phyloP scores from a whole-genome alignment of 2,113 vertebrate species.

The Psittacara wagleri region DNA sequence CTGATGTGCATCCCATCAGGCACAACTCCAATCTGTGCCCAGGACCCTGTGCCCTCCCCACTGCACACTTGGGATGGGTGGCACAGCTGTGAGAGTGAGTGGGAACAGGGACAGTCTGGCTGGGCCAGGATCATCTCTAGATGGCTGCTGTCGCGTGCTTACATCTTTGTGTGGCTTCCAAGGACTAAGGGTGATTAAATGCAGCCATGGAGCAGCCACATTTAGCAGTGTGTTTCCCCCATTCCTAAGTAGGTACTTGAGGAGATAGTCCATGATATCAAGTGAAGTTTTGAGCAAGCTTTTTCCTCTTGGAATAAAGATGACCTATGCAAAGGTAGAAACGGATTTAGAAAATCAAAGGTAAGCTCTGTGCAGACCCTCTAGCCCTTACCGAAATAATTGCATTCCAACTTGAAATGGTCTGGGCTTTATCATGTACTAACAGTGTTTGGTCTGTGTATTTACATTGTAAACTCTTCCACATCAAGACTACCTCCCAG shows the following conservation, averaged over 20 bases:
- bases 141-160: neutral
- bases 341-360: neutral
- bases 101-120: neutral
- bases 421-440: neutral
- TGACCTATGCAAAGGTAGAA: neutral
- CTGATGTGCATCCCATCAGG: accelerated
- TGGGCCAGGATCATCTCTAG: neutral
- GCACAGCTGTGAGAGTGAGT: neutral
- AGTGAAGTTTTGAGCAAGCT: neutral
- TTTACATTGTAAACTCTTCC: neutral
- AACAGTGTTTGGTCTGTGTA: neutral
- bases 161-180: neutral
- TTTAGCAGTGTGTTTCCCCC: neutral
- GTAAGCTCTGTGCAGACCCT: neutral
- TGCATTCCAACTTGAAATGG: neutral
- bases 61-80: neutral
- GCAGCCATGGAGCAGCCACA: neutral
- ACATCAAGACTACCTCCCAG: neutral
- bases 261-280: neutral
- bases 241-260: neutral
- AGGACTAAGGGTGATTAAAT: neutral
- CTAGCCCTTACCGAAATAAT: neutral
- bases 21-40: neutral
- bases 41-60: neutral
- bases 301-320: neutral